phyloP scores from a whole-genome alignment of 2,888 invertebrate genomes.

The Syritta pipiens region DNA sequence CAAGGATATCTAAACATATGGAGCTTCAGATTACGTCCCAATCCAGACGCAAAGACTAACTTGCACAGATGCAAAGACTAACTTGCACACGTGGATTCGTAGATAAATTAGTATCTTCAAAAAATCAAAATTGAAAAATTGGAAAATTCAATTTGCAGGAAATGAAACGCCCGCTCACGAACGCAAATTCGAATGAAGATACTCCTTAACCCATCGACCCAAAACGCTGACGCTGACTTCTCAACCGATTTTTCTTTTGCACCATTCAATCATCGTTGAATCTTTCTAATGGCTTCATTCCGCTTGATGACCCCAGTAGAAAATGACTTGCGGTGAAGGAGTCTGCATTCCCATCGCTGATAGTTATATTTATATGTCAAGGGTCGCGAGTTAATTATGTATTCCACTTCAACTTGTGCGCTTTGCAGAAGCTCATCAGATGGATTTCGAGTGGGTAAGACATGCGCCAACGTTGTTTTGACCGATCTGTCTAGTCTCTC shows the following conservation, averaged over 20 bases:
- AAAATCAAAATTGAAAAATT: too few relatives aligned
- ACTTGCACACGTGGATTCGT: too few relatives aligned
- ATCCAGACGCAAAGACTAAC: too few relatives aligned
- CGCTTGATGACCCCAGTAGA: too few relatives aligned
- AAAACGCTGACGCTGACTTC: constrained; percentile 53
- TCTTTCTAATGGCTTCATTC: constrained; percentile 25
- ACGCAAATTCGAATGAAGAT: too few relatives aligned
- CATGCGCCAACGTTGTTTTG: not conserved
- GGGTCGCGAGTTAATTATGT: constrained; percentile 42
- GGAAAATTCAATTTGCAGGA: too few relatives aligned
- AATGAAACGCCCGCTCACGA: too few relatives aligned
- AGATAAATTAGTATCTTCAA: too few relatives aligned
- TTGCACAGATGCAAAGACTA: too few relatives aligned
- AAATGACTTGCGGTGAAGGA: constrained; percentile 49
- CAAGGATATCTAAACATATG: too few relatives aligned
- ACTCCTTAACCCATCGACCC: constrained; percentile 47
- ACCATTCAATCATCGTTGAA: constrained; percentile 13
- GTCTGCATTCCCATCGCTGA: constrained; percentile 28
- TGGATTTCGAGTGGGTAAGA: not conserved
- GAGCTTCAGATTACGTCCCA: too few relatives aligned
- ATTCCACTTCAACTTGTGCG: constrained; percentile 40
- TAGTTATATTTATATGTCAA: constrained; percentile 49
- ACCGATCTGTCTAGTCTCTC: constrained; percentile 30
- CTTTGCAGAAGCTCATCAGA: constrained; percentile 43
- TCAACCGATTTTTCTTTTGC: constrained; percentile 26